These are phyloP conservation scores for Steinernema feltiae DNA, from an alignment of 1,140 invertebrate species.

Conservation along the genomic window DNA sequence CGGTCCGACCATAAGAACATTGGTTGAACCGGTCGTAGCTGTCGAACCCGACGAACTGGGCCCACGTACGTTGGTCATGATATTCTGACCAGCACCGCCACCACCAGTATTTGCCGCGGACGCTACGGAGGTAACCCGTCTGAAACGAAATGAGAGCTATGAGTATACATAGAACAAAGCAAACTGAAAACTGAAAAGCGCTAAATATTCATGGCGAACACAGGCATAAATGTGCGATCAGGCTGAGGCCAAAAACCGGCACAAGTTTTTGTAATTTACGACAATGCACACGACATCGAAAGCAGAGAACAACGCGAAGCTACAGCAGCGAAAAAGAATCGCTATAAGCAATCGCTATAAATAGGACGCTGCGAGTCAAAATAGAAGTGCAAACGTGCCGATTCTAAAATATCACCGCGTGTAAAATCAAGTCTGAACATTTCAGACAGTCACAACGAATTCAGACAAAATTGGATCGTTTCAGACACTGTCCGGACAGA, in stretches of 20 bases:
- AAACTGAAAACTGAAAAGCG: too few relatives aligned
- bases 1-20: conserved; percentile 94
- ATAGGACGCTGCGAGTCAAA: too few relatives aligned
- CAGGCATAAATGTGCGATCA: too few relatives aligned
- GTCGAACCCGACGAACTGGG: conserved; percentile 49
- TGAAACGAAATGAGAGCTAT: background rate
- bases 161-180: too few relatives aligned
- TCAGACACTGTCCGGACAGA: background rate
- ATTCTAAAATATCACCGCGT: too few relatives aligned
- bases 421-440: too few relatives aligned
- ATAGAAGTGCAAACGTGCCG: too few relatives aligned
- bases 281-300: background rate
- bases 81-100: conserved; percentile 1
- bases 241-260: too few relatives aligned
- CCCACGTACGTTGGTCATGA: conserved; percentile 30
- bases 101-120: conserved; percentile 13
- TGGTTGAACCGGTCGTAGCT: conserved; percentile 49
- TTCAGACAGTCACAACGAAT: background rate
- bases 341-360: too few relatives aligned
- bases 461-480: background rate
- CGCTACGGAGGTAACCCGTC: conserved; percentile 15
- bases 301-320: background rate
- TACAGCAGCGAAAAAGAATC: too few relatives aligned
- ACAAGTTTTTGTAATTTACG: too few relatives aligned
- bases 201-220: too few relatives aligned